Base-by-base conservation (phyloP, 1,140 invertebrate species). In the Leptonema lineaticorne region DNA sequence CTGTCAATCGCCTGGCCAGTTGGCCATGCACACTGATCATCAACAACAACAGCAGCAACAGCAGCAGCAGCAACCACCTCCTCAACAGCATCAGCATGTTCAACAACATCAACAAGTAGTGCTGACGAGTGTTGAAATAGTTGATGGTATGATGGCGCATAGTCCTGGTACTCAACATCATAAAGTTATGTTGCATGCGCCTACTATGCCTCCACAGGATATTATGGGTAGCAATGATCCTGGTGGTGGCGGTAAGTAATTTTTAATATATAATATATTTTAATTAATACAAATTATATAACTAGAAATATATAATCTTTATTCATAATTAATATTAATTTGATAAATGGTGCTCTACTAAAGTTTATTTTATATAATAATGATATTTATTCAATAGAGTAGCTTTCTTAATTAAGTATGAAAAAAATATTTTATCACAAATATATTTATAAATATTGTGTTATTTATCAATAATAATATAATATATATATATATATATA, bases 241-340 rank as follows among this genome's bases (percentile, higher is more conserved):
- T 58, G 71, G 71, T 2, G 71, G 71, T 46, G 71, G 71, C 48
- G 71, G 71, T 73, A 29, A 73, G 63, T 30, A 41, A 9, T 14
- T 33, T 5, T 6, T 6, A 33, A 33, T n/a, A n/a, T n/a, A n/a
- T n/a, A n/a, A n/a, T n/a, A n/a, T n/a, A n/a, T n/a, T n/a, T n/a
- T n/a, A n/a, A n/a, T n/a, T n/a, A n/a, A n/a, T n/a, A n/a, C n/a
- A n/a, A n/a, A n/a, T n/a, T n/a, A n/a, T n/a, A n/a, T n/a, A n/a
- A n/a, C n/a, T n/a, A n/a, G n/a, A n/a, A n/a, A n/a, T n/a, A n/a
- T n/a, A n/a, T n/a, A n/a, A n/a, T n/a, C n/a, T n/a, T n/a, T n/a
- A n/a, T n/a, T n/a, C n/a, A n/a, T n/a, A n/a, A n/a, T n/a, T n/a
- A n/a, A n/a, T n/a, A n/a, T n/a, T n/a, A n/a, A n/a, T n/a, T n/a